phyloP scores from a whole-genome alignment of 2,797 vertebrate species.

The Rhodeus uyekii region DNA sequence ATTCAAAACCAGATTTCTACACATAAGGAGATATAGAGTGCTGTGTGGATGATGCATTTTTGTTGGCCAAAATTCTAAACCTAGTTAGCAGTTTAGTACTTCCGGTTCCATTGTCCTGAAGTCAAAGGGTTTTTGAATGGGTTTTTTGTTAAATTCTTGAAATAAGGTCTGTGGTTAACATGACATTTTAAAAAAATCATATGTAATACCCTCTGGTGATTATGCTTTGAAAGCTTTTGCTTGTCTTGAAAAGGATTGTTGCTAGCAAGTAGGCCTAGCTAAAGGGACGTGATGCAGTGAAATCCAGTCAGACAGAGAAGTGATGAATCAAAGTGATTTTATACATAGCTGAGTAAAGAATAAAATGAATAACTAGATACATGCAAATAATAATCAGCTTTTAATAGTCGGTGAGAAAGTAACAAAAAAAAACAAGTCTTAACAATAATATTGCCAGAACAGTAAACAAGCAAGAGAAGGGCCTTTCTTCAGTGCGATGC shows the following conservation, averaged over 20 bases:
- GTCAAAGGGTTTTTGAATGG: neutral
- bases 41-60: neutral
- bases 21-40: neutral
- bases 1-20: neutral
- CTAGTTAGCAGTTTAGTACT: neutral
- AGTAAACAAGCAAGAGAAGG: no score
- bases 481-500: no score
- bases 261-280: neutral
- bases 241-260: neutral
- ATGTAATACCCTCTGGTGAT: neutral
- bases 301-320: no score
- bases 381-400: no score
- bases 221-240: neutral
- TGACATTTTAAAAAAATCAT: no score
- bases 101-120: neutral
- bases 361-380: no score
- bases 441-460: no score
- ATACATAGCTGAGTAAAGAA: no score
- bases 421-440: no score
- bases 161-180: neutral
- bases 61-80: neutral
- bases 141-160: neutral
- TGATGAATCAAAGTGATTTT: no score
- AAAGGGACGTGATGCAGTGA: no score
- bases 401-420: no score